Base-by-base conservation (phyloP, 2,113 vertebrate species). In the Globicephala melas region DNA sequence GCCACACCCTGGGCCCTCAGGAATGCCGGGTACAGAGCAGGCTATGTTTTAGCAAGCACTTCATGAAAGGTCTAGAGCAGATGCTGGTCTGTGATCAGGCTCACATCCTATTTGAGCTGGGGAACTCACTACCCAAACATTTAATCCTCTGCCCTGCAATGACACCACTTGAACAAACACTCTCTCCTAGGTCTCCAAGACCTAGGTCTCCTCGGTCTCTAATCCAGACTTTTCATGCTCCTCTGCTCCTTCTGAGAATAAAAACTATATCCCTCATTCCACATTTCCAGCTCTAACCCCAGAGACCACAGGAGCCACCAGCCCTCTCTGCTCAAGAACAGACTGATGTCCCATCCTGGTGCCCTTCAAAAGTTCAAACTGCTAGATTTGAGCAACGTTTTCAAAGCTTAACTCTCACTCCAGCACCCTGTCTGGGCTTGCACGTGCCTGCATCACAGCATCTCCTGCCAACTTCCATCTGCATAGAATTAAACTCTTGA, bases 401-500 rank as follows among this genome's bases (percentile, higher is more conserved):
- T 63, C 53, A 5, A 88, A 63, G 86, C 25, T 81, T 33, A 88
- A 31, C 41, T 79, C 77, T 88, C 17, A 3, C 28, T 77, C 88
- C 26, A 58, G 60, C 9, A 84, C 55, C 96, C 53, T 13, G 53
- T 62, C 91, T 81, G 81, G 91, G 81, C 82, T 77, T 94, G 93
- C 97, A 95, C 53, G 70, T 97, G 95, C 94, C 92, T 94, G 79
- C 25, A 58, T 74, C 86, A 82, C n/a, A 38, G 50, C 58, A 53
- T 95, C 92, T 94, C 92, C 95, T 97, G 98, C 95, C 97, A 97
- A 88, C 9, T 21, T 91, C 95, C 96, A 97, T 97, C 97, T 98
- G 98, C 95, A 97, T 92, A 95, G 96, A 92, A 97, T 97, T 97
- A 98, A 97, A 96, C 58, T 94, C 97, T 94, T 95, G 94, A 98